A percentile compares a stretch with the other conserved stretches of the same genome.
phyloP scores from a whole-genome alignment of 2,113 vertebrate species.

The Emydura subglobosa region DNA sequence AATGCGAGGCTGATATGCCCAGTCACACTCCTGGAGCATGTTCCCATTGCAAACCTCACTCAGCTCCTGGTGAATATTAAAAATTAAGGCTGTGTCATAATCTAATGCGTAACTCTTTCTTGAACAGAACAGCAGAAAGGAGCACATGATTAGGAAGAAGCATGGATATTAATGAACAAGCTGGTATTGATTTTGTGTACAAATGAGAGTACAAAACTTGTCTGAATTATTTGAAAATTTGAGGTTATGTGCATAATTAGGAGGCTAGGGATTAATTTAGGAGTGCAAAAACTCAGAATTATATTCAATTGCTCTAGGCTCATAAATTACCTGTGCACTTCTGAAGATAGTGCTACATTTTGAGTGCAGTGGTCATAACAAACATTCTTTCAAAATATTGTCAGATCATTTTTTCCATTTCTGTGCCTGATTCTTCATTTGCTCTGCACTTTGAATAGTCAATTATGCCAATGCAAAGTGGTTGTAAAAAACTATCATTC shows the following conservation, averaged over 20 bases:
- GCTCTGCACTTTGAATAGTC: not conserved
- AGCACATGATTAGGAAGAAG: not conserved
- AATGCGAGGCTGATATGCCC: too few species aligned
- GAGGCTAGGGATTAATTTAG: not conserved
- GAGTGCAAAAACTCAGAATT: not conserved
- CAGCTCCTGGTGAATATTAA: not conserved
- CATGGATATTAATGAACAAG: not conserved
- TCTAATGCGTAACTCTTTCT: not conserved
- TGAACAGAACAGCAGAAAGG: not conserved
- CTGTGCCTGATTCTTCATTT: not conserved
- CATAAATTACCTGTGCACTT: not conserved
- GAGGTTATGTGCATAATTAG: not conserved
- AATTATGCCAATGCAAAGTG: not conserved
- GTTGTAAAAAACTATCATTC: not conserved
- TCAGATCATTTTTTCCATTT: not conserved
- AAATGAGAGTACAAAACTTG: not conserved
- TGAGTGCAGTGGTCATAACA: not conserved
- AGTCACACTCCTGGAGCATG: not conserved
- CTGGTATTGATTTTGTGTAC: not conserved
- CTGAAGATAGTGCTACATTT: not conserved
- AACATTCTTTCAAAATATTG: not conserved
- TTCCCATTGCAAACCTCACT: conserved; percentile 9
- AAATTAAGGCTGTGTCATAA: conserved; percentile 15
- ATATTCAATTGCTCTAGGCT: not conserved
- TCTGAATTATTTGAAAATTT: not conserved